Percentiles rank a stretch among this genome's conserved stretches.
Conservation (phyloP, 2,888 invertebrate genomes). For the Tortricodes alternella region DNA sequence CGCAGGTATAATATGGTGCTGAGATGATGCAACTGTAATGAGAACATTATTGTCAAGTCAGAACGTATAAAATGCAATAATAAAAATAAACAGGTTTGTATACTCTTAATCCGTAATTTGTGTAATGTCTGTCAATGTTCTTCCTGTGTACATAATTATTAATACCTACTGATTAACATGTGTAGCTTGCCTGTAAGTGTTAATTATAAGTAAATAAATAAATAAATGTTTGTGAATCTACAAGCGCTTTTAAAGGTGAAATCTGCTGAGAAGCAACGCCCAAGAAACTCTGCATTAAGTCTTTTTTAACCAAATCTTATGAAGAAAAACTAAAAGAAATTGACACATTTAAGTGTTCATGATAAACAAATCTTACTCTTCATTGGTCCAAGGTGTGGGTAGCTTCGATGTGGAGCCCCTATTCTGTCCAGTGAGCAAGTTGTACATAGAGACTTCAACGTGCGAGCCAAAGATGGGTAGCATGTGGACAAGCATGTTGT, state of each 20-base stretch:
- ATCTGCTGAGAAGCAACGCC: too few species aligned
- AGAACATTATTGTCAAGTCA: neutral
- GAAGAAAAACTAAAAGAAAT: too few species aligned
- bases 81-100: neutral
- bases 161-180: too few species aligned
- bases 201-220: too few species aligned
- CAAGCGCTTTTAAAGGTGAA: too few species aligned
- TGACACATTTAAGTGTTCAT: neutral
- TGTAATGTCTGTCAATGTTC: too few species aligned
- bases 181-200: too few species aligned
- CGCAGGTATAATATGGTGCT: conserved; percentile 85
- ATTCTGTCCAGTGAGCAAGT: conserved; percentile 83
- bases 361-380: conserved; percentile 53
- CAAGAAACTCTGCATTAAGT: too few species aligned
- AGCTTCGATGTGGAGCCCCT: conserved; percentile 81
- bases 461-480: conserved; percentile 84
- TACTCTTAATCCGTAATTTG: too few species aligned
- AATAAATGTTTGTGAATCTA: too few species aligned
- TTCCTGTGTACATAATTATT: too few species aligned
- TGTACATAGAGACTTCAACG: conserved; percentile 85
- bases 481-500: conserved; percentile 83
- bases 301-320: too few species aligned
- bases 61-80: neutral
- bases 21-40: conserved; percentile 84
- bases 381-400: conserved; percentile 84